A percentile compares a stretch with the other conserved stretches of the same genome.
These are phyloP conservation scores for Brenthis ino DNA, from an alignment of 2,888 invertebrate genomes.

Conservation along the genomic window DNA sequence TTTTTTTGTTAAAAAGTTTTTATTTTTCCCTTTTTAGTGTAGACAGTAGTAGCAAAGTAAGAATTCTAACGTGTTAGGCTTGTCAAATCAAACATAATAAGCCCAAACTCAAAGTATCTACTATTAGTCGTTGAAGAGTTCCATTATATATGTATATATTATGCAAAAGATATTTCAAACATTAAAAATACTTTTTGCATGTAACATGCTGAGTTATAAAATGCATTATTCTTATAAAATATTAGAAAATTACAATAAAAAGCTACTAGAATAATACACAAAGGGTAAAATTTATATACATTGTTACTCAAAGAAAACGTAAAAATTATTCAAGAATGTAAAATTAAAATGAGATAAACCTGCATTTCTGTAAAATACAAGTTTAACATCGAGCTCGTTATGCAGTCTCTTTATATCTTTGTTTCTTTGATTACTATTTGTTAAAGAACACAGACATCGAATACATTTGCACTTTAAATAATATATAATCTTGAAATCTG, in stretches of 20 bases:
- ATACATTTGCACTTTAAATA: constrained; percentile 22
- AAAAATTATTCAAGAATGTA: constrained; percentile 17
- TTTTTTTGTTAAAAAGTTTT: too few species aligned
- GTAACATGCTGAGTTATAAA: too few species aligned
- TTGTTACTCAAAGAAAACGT: neutral
- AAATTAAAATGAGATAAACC: constrained; percentile 9
- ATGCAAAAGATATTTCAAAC: too few species aligned
- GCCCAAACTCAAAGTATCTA: too few species aligned
- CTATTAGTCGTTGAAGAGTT: too few species aligned
- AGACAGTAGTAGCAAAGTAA: too few species aligned
- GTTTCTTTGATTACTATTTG: constrained; percentile 37
- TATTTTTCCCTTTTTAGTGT: too few species aligned
- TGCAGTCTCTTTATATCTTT: constrained; percentile 36
- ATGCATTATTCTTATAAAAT: constrained; percentile 1
- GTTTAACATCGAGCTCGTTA: constrained; percentile 34
- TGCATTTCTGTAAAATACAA: constrained; percentile 9
- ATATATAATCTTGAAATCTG: neutral
- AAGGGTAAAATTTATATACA: constrained; percentile 5
- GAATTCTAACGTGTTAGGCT: too few species aligned
- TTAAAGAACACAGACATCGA: constrained; percentile 24
- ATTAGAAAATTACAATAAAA: constrained; percentile 11
- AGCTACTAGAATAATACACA: constrained; percentile 6
- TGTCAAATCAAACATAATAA: too few species aligned
- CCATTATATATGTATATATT: too few species aligned
- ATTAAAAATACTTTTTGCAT: too few species aligned